phyloP scores from a whole-genome alignment of 2,113 vertebrate genomes.

The Psittacara wagleri region DNA sequence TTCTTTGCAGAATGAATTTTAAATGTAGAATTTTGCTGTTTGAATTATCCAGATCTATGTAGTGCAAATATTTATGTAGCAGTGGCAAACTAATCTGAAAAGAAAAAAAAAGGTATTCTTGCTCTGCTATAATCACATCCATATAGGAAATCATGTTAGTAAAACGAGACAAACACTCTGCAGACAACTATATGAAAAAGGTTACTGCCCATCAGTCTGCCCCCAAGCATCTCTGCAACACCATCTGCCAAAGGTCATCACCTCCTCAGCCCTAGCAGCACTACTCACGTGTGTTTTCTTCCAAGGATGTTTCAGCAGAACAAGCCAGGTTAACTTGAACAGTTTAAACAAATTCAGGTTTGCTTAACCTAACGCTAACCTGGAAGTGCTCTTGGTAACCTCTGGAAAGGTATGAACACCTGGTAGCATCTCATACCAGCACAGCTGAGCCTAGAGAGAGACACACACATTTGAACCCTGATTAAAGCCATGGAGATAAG shows the following conservation, averaged over 20 bases:
- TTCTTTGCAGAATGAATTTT: background rate
- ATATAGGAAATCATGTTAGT: background rate
- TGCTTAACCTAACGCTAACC: background rate
- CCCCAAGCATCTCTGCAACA: background rate
- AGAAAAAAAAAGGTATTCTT: background rate
- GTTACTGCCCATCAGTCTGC: background rate
- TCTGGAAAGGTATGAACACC: background rate
- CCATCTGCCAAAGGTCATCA: constrained; percentile 49
- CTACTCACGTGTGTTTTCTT: rapidly evolving
- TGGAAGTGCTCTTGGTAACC: background rate
- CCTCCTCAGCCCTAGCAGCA: background rate
- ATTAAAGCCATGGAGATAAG: background rate
- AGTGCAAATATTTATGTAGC: background rate
- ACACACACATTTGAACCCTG: background rate
- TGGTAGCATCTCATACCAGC: rapidly evolving
- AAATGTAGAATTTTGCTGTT: background rate
- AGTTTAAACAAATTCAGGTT: background rate
- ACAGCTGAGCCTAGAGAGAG: background rate
- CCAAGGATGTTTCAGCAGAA: background rate
- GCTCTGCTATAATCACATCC: background rate
- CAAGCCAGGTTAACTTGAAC: background rate
- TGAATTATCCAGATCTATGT: background rate
- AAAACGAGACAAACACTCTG: background rate
- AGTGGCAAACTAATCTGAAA: background rate
- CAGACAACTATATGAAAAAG: background rate